Percentiles rank a stretch among this genome's conserved stretches.
Evolutionary conservation across 2,797 vertebrate genomes (phyloP).

Genomic region (Mormyrus hasselquistii): DNA sequence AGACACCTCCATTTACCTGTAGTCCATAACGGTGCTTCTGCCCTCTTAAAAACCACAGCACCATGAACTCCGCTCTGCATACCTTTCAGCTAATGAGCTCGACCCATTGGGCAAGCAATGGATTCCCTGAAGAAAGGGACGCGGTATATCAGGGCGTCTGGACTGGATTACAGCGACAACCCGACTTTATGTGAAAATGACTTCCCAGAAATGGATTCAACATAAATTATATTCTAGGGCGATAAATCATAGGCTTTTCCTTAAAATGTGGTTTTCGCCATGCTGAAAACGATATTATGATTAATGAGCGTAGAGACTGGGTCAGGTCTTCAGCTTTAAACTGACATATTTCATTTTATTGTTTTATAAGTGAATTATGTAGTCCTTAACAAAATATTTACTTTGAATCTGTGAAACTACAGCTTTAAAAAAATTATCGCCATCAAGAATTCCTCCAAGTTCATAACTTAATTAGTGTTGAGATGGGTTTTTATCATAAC

Average conservation of each 20-base stretch:
- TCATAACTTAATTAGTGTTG: background rate
- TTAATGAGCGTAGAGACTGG: background rate
- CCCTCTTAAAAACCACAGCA: background rate
- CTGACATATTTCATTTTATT: background rate
- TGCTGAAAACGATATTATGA: background rate
- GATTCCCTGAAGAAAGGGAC: background rate
- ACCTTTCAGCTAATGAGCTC: background rate
- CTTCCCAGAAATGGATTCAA: background rate
- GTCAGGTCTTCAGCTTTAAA: background rate
- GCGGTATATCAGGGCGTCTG: background rate
- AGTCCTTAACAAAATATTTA: background rate
- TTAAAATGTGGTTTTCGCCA: background rate
- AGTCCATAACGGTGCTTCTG: background rate
- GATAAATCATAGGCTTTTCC: background rate
- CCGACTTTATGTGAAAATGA: background rate
- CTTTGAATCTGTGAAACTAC: background rate
- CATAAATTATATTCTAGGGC: background rate
- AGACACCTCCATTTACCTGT: background rate
- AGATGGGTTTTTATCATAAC: background rate
- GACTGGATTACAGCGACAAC: background rate
- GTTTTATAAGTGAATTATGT: background rate
- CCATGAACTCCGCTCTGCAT: background rate
- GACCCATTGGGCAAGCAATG: background rate
- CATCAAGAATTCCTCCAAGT: background rate
- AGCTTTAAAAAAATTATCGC: background rate